Evolutionary conservation across 2,113 vertebrate genomes (phyloP).

Genomic region (Chitala chitala): DNA sequence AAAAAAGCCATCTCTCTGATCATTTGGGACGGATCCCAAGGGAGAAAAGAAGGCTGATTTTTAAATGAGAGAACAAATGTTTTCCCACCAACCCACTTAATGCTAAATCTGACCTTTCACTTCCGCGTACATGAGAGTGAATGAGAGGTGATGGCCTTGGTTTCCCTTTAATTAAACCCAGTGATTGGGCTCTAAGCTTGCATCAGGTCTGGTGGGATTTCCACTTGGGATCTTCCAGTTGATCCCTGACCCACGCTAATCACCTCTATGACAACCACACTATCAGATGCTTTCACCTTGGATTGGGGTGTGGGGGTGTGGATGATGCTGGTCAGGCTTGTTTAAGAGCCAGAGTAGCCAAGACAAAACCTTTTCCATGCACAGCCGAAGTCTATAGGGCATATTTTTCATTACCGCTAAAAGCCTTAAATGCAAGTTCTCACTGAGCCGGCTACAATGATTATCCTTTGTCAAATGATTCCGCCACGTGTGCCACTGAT

Average conservation of each 20-base stretch:
- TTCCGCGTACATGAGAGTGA: background rate
- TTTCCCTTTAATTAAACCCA: conserved; percentile 4
- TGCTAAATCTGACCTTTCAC: conserved; percentile 11
- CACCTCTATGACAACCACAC: background rate
- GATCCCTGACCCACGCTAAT: background rate
- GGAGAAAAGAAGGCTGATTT: background rate
- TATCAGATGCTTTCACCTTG: background rate
- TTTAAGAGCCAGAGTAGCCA: background rate
- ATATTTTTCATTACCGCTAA: background rate
- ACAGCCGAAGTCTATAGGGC: background rate
- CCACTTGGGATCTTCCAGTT: background rate
- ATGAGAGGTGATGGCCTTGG: background rate
- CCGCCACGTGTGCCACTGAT: background rate
- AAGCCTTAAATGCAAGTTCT: background rate
- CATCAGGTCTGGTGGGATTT: background rate
- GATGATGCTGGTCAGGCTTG: background rate
- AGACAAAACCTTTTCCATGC: background rate
- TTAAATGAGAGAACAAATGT: background rate
- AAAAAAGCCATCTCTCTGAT: background rate
- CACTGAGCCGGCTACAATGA: background rate
- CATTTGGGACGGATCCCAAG: background rate
- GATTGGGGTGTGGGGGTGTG: no score
- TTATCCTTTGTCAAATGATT: background rate
- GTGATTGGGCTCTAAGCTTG: conserved; percentile 5
- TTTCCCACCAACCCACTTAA: conserved; percentile 2